Evolutionary conservation across 2,888 invertebrate genomes (phyloP).

Genomic region (Ischnus inquisitorius): DNA sequence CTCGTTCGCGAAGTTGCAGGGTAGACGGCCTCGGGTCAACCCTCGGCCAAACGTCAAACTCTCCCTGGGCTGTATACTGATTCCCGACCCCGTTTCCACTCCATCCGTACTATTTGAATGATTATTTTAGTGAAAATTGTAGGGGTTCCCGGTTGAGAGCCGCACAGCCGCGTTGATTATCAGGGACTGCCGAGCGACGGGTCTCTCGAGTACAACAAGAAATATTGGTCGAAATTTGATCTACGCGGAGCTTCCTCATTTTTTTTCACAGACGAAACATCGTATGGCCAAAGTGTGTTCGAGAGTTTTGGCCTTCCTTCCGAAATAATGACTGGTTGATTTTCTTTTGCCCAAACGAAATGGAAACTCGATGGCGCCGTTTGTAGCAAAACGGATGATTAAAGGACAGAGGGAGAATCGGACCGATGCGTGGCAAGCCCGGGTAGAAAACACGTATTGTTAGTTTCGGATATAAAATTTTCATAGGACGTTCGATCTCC

Average conservation of each 20-base stretch:
- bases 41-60: slow-evolving; percentile 48
- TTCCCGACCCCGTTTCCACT: neutral
- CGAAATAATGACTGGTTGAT: neutral
- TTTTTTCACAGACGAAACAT: neutral
- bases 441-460: slow-evolving; percentile 19
- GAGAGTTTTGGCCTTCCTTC: neutral
- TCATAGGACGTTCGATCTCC: slow-evolving; percentile 48
- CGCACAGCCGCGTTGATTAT: slow-evolving; percentile 50
- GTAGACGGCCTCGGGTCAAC: slow-evolving; percentile 50
- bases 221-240: slow-evolving; percentile 19
- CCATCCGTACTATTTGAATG: slow-evolving; percentile 62
- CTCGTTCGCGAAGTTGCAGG: slow-evolving; percentile 28
- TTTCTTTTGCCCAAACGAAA: slow-evolving; percentile 21
- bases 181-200: slow-evolving; percentile 16
- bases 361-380: slow-evolving; percentile 46
- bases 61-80: slow-evolving; percentile 17
- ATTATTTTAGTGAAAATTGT: slow-evolving; percentile 67
- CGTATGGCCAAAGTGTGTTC: neutral
- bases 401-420: neutral
- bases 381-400: neutral
- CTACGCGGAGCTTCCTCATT: neutral
- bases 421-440: slow-evolving; percentile 4
- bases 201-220: slow-evolving; percentile 56
- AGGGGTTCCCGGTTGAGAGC: slow-evolving; percentile 36
- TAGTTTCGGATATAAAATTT: slow-evolving; percentile 44